Conservation (phyloP, 2,888 invertebrate genomes). For the Parascotia fuliginaria region DNA sequence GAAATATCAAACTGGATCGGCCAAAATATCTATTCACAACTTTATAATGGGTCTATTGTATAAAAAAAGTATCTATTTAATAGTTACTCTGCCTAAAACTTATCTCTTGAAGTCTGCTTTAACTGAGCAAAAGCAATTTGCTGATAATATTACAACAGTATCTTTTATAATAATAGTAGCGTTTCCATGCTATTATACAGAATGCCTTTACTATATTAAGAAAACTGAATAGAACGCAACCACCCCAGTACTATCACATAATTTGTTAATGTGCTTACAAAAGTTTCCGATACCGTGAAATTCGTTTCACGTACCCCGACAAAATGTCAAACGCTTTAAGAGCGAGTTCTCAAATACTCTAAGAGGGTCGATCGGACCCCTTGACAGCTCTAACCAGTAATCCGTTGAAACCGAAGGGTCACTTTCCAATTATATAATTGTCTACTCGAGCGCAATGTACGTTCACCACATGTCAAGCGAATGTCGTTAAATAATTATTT, state of each 20-base stretch:
- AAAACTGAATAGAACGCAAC: conserved; percentile 34
- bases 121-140: too few relatives aligned
- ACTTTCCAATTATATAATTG: conserved; percentile 63
- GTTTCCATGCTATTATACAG: too few relatives aligned
- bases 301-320: conserved; percentile 67
- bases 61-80: too few relatives aligned
- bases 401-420: conserved; percentile 75
- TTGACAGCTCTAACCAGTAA: conserved; percentile 76
- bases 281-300: conserved; percentile 63
- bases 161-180: too few relatives aligned
- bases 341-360: conserved; percentile 44
- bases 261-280: conserved; percentile 61
- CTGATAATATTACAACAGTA: too few relatives aligned
- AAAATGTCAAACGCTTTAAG: conserved; percentile 61
- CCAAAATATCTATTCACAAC: too few relatives aligned
- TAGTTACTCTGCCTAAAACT: too few relatives aligned
- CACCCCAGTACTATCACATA: conserved; percentile 49
- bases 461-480: conserved; percentile 52
- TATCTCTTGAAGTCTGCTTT: too few relatives aligned
- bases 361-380: conserved; percentile 58
- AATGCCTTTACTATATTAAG: conserved; percentile 27
- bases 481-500: conserved; percentile 23
- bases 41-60: too few relatives aligned
- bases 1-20: too few relatives aligned
- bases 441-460: conserved; percentile 58